Evolutionary conservation across 2,113 vertebrate genomes (phyloP).

Genomic region (Phylloscopus trochiloides): DNA sequence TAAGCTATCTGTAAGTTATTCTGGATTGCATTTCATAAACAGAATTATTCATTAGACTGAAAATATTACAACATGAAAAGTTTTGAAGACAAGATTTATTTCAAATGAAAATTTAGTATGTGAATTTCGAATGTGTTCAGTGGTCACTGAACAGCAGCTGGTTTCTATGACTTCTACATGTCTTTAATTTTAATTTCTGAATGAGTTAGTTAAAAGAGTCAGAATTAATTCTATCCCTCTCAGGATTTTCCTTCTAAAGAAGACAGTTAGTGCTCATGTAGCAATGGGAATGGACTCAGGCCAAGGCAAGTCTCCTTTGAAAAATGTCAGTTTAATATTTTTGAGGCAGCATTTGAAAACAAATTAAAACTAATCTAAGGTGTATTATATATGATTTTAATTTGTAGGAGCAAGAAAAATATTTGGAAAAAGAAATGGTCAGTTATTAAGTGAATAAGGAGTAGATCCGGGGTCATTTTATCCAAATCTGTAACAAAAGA

Average conservation of each 20-base stretch:
- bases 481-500: not conserved
- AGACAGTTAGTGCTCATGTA: not conserved
- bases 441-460: not conserved
- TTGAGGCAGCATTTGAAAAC: not conserved
- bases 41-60: constrained; percentile 9
- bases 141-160: not conserved
- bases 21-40: not conserved
- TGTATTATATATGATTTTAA: not conserved
- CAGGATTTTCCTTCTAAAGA: not conserved
- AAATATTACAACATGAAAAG: not conserved
- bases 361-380: not conserved
- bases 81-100: constrained; percentile 7
- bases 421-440: not conserved
- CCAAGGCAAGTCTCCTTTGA: not conserved
- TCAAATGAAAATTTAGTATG: constrained; percentile 1
- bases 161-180: not conserved
- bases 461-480: not conserved
- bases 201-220: not conserved
- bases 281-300: not conserved
- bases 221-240: not conserved
- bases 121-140: not conserved
- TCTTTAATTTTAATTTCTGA: not conserved
- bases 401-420: not conserved
- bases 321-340: not conserved
- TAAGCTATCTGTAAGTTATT: not conserved